Percentiles rank a stretch among this genome's conserved stretches.
Conservation (phyloP, 2,888 invertebrate genomes). For the Dascillus cervinus region DNA sequence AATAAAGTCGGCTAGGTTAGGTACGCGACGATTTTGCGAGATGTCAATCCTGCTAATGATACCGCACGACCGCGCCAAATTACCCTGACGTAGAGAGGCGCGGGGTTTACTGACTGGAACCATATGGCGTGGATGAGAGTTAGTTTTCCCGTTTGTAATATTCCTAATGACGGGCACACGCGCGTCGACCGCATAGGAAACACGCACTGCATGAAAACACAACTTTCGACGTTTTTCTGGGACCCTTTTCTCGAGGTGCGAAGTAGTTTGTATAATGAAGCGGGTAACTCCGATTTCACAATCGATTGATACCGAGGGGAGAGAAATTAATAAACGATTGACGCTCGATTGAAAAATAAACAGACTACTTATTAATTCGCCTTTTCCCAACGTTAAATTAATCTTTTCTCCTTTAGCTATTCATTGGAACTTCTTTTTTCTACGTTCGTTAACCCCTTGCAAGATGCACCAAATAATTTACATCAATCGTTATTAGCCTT, state of each 20-base stretch:
- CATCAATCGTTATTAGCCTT: too few relatives aligned
- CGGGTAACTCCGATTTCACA: slow-evolving; percentile 15
- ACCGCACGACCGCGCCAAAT: slow-evolving; percentile 44
- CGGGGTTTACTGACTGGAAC: slow-evolving; percentile 34
- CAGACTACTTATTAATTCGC: slow-evolving; percentile 6
- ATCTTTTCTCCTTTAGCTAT: too few relatives aligned
- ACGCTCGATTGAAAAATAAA: slow-evolving; percentile 17
- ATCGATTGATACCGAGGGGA: slow-evolving; percentile 15
- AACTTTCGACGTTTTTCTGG: slow-evolving; percentile 30
- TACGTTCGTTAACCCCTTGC: too few relatives aligned
- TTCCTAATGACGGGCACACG: slow-evolving; percentile 45
- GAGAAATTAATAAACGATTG: slow-evolving; percentile 22
- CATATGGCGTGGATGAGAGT: slow-evolving; percentile 43
- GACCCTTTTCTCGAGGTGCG: slow-evolving; percentile 11
- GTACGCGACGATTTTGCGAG: slow-evolving; percentile 36
- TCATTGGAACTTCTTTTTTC: too few relatives aligned
- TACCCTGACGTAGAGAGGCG: slow-evolving; percentile 27
- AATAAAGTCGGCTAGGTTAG: slow-evolving; percentile 26
- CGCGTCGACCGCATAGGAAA: slow-evolving; percentile 29
- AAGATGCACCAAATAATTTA: too few relatives aligned
- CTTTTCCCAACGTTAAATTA: too few relatives aligned
- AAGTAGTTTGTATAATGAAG: slow-evolving; percentile 20
- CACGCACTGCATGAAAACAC: slow-evolving; percentile 42
- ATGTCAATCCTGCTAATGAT: slow-evolving; percentile 48
- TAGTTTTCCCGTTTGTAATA: slow-evolving; percentile 46